Evolutionary conservation across 2,797 vertebrate species (phyloP), one percentile per base, ranked within the genome.

Genomic region (Pantherophis vulpinus): DNA sequence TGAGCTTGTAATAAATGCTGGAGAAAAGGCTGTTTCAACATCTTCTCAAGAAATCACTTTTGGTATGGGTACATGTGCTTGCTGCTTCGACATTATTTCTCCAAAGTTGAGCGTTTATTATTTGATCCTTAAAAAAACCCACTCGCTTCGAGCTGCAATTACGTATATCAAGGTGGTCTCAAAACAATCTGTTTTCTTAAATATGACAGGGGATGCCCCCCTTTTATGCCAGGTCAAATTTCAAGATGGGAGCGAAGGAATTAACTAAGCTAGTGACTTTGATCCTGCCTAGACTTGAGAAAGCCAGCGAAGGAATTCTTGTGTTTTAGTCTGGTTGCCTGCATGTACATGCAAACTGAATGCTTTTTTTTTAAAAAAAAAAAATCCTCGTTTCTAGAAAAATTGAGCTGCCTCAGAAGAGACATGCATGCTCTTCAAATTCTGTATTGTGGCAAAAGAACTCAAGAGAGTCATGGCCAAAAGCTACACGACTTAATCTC

Each of bases 251-350:
- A 92, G 95, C 94, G 91, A 93, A 95, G 7, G 25, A 66, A 95
- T 96, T 88, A 18, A 55, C 14, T 4, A 18, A 42, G 94, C 91
- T 86, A 93, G 37, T 89, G 93, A 88, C 95, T 56, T 83, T 87
- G 90, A 94, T 97, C 96, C 94, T 96, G 97, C 94, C 95, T 93
- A 79, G 96, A 94, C 97, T 95, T 96, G 96, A 91, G 96, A 91
- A 95, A 90, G 25, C 0, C 0, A 94, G 92, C 92, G 54, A 88
- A 92, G 56, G 91, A 94, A 95, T 95, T 96, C 95, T 94, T 94
- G 96, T 92, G 94, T 91, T 89, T 56, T 87, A 14, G 63, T 2
- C 8, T 42, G 0, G 42, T 58, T 37, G 51, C 61, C 66, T 55
- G 27, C 58, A 56, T 10, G n/a, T 14, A 20, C 87, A 6, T 89